Conservation (phyloP, 2,797 vertebrate species). For the Fistularia commersonii region DNA sequence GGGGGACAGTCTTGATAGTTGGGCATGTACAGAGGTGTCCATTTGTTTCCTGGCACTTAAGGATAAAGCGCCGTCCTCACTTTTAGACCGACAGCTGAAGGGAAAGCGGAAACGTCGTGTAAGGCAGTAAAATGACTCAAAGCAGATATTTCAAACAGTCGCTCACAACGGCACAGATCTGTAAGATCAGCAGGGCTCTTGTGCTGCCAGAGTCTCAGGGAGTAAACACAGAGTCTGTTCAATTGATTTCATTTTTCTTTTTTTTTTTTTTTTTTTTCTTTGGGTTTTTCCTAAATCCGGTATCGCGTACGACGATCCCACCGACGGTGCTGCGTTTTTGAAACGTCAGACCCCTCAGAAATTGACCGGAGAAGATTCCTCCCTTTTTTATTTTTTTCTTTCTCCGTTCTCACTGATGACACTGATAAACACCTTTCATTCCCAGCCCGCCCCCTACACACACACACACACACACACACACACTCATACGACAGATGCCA, state of each 20-base stretch:
- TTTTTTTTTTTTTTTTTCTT: not conserved
- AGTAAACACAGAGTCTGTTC: constrained; percentile 44
- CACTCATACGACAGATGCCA: constrained; percentile 78
- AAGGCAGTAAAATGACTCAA: constrained; percentile 72
- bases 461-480: constrained; percentile 19
- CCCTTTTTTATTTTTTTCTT: constrained; percentile 12
- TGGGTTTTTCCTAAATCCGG: constrained; percentile 16
- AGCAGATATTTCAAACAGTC: constrained; percentile 55
- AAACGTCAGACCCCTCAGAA: constrained; percentile 30
- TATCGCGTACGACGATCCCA: constrained; percentile 37
- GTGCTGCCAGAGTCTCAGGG: constrained; percentile 30
- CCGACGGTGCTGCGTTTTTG: constrained; percentile 31
- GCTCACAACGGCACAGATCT: constrained; percentile 28
- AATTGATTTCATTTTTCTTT: too few species aligned
- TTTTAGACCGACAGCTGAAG: constrained; percentile 81
- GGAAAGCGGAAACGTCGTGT: constrained; percentile 77
- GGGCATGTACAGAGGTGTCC: constrained; percentile 77
- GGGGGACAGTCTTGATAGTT: constrained; percentile 68
- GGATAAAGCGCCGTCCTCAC: constrained; percentile 69
- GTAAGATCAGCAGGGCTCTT: constrained; percentile 29
- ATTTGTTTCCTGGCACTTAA: constrained; percentile 70
- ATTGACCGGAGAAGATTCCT: too few species aligned
- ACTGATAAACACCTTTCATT: constrained; percentile 24
- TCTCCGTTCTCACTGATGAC: constrained; percentile 35
- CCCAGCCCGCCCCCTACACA: constrained; percentile 3